Percentiles rank a stretch among this genome's conserved stretches.
phyloP scores from a whole-genome alignment of 2,113 vertebrate species.

The Silurus glanis region DNA sequence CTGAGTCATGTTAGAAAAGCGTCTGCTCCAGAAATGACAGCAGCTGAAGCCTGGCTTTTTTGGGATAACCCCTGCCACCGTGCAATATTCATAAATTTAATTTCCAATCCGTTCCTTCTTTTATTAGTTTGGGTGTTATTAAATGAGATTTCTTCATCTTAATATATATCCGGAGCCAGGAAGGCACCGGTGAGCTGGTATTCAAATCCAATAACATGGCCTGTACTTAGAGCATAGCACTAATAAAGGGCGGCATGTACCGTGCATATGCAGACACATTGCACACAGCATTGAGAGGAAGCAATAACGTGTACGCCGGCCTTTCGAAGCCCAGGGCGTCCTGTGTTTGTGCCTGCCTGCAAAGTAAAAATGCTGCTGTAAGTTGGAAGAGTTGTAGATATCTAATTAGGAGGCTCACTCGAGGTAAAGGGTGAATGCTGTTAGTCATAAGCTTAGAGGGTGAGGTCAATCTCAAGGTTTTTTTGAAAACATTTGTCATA shows the following conservation, averaged over 20 bases:
- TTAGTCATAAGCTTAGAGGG: neutral
- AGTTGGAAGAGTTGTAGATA: constrained; percentile 54
- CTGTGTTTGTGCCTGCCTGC: constrained; percentile 37
- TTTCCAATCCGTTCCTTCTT: constrained; percentile 95
- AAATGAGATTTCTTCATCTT: constrained; percentile 99
- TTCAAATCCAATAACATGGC: constrained; percentile 99
- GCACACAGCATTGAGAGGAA: constrained; percentile 81
- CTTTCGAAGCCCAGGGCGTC: constrained; percentile 59
- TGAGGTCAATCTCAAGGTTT: neutral
- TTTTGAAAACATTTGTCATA: too few relatives aligned
- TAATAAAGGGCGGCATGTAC: constrained; percentile 96
- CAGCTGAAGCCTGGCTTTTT: constrained; percentile 84
- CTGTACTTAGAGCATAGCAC: constrained; percentile 95
- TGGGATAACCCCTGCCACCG: constrained; percentile 84
- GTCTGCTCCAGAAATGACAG: constrained; percentile 77
- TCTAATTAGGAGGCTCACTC: neutral
- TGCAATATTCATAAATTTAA: constrained; percentile 99
- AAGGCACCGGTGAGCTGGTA: constrained; percentile 95
- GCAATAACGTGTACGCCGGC: constrained; percentile 81
- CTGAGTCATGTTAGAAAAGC: constrained; percentile 48
- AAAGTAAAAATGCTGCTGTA: constrained; percentile 34
- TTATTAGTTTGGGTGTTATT: constrained; percentile 99
- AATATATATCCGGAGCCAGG: constrained; percentile 94
- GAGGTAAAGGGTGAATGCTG: neutral
- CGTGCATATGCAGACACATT: constrained; percentile 92